These are phyloP conservation scores for Clostera curtula DNA, from an alignment of 2,888 invertebrate genomes.

Conservation along the genomic window DNA sequence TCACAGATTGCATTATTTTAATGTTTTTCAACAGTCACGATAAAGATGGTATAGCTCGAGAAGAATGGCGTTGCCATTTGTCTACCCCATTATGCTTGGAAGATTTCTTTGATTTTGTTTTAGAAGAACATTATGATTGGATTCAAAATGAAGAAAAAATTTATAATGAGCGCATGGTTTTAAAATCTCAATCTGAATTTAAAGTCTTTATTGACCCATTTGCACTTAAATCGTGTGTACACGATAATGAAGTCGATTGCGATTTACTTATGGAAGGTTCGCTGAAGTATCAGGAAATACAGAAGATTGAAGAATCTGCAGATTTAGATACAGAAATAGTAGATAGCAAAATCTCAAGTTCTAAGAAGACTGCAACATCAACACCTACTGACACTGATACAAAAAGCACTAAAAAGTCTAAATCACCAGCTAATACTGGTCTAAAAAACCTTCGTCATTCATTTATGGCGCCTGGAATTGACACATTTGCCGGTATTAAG, in stretches of 20 bases:
- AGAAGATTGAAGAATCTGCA: constrained; percentile 24
- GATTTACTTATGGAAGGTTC: constrained; percentile 63
- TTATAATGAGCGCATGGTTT: constrained; percentile 38
- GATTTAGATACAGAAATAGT: constrained; percentile 19
- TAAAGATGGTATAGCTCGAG: constrained; percentile 46
- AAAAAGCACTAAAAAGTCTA: constrained; percentile 40
- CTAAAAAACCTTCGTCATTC: constrained; percentile 27
- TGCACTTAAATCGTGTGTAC: constrained; percentile 39
- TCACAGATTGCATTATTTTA: constrained; percentile 53
- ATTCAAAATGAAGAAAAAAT: constrained; percentile 52
- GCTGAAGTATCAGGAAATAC: constrained; percentile 46
- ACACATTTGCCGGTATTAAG: constrained; percentile 16
- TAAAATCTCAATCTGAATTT: constrained; percentile 31
- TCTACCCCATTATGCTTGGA: constrained; percentile 67
- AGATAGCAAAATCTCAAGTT: constrained; percentile 12
- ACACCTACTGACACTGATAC: constrained; percentile 28
- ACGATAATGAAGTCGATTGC: constrained; percentile 37
- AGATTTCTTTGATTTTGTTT: constrained; percentile 71
- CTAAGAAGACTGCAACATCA: constrained; percentile 27
- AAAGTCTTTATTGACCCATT: constrained; percentile 33
- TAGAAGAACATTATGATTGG: constrained; percentile 67
- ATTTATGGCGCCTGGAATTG: constrained; percentile 9
- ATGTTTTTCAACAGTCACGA: constrained; percentile 64
- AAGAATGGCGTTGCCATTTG: constrained; percentile 63
- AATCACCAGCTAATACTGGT: constrained; percentile 24